Conservation (phyloP, 2,797 vertebrate genomes). For the Chrysocyon brachyurus region DNA sequence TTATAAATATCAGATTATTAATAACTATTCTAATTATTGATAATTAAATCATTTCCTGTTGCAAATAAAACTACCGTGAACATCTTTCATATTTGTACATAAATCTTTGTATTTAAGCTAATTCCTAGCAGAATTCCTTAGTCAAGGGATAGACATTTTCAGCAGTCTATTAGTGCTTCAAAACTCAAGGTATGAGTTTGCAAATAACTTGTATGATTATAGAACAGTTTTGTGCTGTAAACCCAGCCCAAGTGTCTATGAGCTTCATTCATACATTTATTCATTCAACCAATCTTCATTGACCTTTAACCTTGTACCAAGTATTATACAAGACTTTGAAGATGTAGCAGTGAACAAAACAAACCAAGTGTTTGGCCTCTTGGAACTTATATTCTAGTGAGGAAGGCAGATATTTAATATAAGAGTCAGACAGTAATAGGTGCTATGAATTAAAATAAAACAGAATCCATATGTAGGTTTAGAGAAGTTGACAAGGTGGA, state of each 20-base stretch:
- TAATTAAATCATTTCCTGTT: slow-evolving; percentile 1
- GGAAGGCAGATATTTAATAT: background rate
- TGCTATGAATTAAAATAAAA: background rate
- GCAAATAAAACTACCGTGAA: background rate
- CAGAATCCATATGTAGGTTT: background rate
- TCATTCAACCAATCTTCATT: background rate
- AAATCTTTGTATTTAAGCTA: background rate
- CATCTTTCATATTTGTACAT: background rate
- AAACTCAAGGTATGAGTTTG: background rate
- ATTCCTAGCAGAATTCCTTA: background rate
- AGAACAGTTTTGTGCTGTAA: background rate
- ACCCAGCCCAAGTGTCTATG: background rate
- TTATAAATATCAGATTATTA: slow-evolving; percentile 47
- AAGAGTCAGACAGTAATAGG: background rate
- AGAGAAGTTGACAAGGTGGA: background rate
- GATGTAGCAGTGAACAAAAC: background rate
- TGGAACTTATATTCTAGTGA: background rate
- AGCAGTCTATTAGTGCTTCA: background rate
- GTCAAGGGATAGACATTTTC: background rate
- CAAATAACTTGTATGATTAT: background rate
- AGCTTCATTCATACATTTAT: background rate
- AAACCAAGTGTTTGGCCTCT: background rate
- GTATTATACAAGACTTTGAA: background rate
- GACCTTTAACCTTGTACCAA: background rate
- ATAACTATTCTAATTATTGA: background rate